Evolutionary conservation across 1,140 invertebrate genomes (phyloP).

Genomic region (Brachionus calyciflorus): DNA sequence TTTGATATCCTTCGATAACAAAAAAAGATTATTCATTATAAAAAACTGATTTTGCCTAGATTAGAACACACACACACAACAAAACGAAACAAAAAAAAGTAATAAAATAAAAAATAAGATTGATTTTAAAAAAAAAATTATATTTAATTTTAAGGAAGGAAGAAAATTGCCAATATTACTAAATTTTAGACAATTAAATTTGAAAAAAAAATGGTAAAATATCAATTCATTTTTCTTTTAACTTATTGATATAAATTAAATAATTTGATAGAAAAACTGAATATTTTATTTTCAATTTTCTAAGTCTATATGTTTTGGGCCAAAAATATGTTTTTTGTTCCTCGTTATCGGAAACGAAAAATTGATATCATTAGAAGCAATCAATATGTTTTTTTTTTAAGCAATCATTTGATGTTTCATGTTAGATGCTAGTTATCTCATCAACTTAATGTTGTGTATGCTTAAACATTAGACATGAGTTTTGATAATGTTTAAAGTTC

Average conservation of each 20-base stretch:
- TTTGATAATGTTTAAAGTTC: no score
- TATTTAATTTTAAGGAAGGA: conserved; percentile 15
- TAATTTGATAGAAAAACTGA: not conserved
- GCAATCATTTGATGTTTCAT: no score
- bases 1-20: not conserved
- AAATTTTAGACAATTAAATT: conserved; percentile 38
- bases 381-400: no score
- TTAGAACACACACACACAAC: not conserved
- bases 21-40: not conserved
- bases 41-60: not conserved
- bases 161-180: conserved; percentile 30
- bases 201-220: conserved; percentile 10
- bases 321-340: no score
- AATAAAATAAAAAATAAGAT: not conserved
- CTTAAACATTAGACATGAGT: no score
- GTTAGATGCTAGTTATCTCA: no score
- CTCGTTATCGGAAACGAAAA: no score
- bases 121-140: conserved; percentile 9
- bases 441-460: no score
- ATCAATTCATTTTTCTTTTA: not conserved
- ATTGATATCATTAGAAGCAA: no score
- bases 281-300: no score
- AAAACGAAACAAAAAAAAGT: not conserved
- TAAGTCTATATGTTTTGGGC: no score
- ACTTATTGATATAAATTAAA: conserved; percentile 3